A percentile compares a stretch with the other conserved stretches of the same genome.
These are phyloP conservation scores for Cephus pygmeus DNA, from an alignment of 2,888 invertebrate species.

Conservation along the genomic window DNA sequence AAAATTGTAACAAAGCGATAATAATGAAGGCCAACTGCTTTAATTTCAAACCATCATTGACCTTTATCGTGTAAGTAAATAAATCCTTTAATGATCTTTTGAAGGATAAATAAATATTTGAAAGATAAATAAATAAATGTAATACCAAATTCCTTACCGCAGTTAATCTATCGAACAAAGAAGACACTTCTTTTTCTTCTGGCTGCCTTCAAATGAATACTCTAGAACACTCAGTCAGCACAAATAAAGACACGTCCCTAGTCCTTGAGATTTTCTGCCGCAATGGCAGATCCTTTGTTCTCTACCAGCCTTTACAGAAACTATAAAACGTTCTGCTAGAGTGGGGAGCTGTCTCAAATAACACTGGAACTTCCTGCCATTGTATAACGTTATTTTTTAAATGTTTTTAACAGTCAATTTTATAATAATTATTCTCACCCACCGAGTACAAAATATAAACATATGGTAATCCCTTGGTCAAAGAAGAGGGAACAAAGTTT, in stretches of 20 bases:
- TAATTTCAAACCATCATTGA: no score
- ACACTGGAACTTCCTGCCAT: background rate
- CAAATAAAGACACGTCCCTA: background rate
- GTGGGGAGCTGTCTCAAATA: background rate
- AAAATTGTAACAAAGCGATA: no score
- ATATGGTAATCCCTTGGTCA: background rate
- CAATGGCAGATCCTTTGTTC: background rate
- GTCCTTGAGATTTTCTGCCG: background rate
- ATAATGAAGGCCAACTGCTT: no score
- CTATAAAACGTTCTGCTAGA: background rate
- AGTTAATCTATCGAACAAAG: background rate
- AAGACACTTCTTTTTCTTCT: background rate
- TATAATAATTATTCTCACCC: background rate
- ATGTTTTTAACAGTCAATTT: background rate
- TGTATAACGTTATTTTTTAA: background rate
- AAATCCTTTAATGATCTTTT: background rate
- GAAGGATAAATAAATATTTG: no score
- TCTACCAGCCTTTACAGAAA: background rate
- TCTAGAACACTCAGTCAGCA: background rate
- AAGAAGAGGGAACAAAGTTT: background rate
- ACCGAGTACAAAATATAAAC: background rate
- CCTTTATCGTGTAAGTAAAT: no score
- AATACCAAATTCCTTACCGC: background rate
- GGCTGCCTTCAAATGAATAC: background rate
- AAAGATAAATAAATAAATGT: background rate